These are phyloP conservation scores for Plusia festucae DNA, from an alignment of 2,888 invertebrate genomes.

Conservation along the genomic window DNA sequence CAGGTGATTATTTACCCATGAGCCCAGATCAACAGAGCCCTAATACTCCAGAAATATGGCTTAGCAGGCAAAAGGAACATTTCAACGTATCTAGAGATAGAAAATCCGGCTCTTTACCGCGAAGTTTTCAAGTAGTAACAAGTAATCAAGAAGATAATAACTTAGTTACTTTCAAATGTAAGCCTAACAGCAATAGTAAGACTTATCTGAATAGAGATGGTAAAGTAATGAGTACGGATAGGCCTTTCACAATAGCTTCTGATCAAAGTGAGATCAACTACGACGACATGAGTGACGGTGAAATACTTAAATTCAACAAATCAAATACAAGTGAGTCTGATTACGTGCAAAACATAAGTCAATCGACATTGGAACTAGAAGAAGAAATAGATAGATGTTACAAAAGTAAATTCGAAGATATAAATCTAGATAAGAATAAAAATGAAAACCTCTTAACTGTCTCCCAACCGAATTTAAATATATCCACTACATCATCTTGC, in stretches of 20 bases:
- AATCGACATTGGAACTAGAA: conserved; percentile 85
- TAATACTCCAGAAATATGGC: conserved; percentile 92
- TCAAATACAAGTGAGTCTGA: conserved; percentile 75
- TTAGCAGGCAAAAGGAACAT: conserved; percentile 92
- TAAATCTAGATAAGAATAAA: conserved; percentile 77
- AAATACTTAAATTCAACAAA: conserved; percentile 83
- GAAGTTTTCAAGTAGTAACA: conserved; percentile 92
- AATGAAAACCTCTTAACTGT: conserved; percentile 75
- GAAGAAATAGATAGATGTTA: conserved; percentile 87
- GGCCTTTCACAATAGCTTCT: conserved; percentile 92
- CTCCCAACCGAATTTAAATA: conserved; percentile 85
- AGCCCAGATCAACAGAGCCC: conserved; percentile 86
- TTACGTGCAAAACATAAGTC: conserved; percentile 80
- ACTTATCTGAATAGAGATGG: conserved; percentile 90
- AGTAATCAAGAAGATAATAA: conserved; percentile 86
- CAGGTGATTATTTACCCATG: conserved; percentile 83
- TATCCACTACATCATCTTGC: conserved; percentile 88
- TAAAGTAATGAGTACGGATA: conserved; percentile 90
- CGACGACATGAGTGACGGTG: conserved; percentile 89
- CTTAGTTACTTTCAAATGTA: conserved; percentile 80
- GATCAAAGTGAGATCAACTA: conserved; percentile 92
- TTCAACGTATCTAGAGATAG: conserved; percentile 91
- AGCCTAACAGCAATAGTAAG: conserved; percentile 83
- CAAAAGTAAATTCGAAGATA: conserved; percentile 83
- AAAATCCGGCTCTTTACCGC: conserved; percentile 94